Evolutionary conservation across 2,797 vertebrate species (phyloP), one percentile per base, ranked within the genome.

Genomic region (Gallinago solitaria): DNA sequence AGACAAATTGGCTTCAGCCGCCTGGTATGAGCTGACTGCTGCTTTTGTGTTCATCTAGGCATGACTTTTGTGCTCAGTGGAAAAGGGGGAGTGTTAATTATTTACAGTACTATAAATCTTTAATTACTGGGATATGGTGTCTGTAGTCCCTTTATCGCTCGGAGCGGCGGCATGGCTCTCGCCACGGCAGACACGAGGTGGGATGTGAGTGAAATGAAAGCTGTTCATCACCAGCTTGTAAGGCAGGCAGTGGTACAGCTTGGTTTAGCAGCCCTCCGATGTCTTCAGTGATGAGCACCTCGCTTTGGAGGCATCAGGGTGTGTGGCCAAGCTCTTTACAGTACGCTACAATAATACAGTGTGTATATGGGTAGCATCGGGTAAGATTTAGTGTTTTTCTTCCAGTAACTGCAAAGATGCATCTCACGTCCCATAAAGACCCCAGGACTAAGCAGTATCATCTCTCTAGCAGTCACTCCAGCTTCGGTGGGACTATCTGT

Each of bases 41-140:
- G 73, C 37, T 89, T 85, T 91, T 86, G 11, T 70, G 76, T 75
- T 94, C 73, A 90, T 89, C 68, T 92, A 57, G 56, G 69, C 64
- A 50, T 83, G 87, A 82, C 79, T 95, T 94, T 86, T 68, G 82
- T 92, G 71, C 87, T 96, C 85, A 84, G 71, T 74, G 41, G 60
- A 80, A 80, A 94, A 83, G 43, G 16, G 6, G 41, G 14, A 57
- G 17, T 83, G 71, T 97, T 95, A 97, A 97, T 97, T 96, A 96
- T 97, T 96, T 93, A 93, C 1, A 6, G 25, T 39, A 45, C 43
- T 33, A 48, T 95, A 77, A 87, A 89, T 93, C 81, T 96, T 96
- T 96, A 65, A 78, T 77, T 75, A 47, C 45, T 67, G 32, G 48
- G 63, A n/a, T 87, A 28, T 25, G 35, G 6, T 90, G 64, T 82